phyloP scores from a whole-genome alignment of 2,888 invertebrate species.

The Hypercompe scribonia region DNA sequence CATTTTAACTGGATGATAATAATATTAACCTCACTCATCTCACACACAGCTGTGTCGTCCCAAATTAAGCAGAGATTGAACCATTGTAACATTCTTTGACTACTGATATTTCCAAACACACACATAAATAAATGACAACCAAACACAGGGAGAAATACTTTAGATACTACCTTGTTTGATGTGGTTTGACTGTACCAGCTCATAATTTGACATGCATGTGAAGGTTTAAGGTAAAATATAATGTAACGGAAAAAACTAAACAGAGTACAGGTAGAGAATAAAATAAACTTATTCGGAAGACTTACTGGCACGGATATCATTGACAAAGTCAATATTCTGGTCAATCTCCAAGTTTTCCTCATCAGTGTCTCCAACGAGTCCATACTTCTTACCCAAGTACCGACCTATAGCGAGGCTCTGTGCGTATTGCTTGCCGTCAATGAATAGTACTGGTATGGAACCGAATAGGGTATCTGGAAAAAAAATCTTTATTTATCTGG shows the following conservation, averaged over 20 bases:
- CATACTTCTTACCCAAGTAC: constrained; percentile 87
- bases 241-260: neutral
- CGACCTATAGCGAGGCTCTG: constrained; percentile 87
- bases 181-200: too few relatives aligned
- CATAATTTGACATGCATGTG: too few relatives aligned
- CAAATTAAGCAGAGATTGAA: too few relatives aligned
- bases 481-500: neutral
- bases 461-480: constrained; percentile 87
- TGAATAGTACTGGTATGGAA: constrained; percentile 87
- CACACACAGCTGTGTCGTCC: too few relatives aligned
- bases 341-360: constrained; percentile 88
- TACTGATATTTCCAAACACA: too few relatives aligned
- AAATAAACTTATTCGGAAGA: constrained; percentile 25
- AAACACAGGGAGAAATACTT: neutral
- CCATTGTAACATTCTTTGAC: too few relatives aligned
- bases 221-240: too few relatives aligned
- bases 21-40: too few relatives aligned
- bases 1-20: neutral
- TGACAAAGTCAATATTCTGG: constrained; percentile 86
- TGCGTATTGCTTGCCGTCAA: constrained; percentile 86
- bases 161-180: too few relatives aligned
- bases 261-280: neutral
- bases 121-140: too few relatives aligned
- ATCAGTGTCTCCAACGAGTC: constrained; percentile 82
- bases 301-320: constrained; percentile 87